Evolutionary conservation across 1,140 invertebrate species (phyloP).

Genomic region (Trachymyrmex septentrionalis): DNA sequence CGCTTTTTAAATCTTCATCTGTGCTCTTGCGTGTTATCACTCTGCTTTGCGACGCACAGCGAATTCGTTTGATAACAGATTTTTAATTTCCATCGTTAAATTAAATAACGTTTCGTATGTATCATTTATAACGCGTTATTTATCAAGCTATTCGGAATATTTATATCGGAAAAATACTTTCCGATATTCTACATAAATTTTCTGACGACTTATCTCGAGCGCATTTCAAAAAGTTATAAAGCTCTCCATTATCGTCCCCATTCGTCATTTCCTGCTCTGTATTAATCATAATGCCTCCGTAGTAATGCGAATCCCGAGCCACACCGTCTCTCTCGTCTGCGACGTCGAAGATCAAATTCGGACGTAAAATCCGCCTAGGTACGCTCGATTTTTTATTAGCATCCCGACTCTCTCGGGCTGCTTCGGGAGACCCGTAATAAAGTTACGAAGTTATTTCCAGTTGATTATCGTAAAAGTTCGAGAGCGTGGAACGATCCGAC

Average conservation of each 20-base stretch:
- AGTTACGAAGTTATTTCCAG: constrained; percentile 81
- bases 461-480: constrained; percentile 82
- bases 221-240: constrained; percentile 57
- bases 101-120: constrained; percentile 6
- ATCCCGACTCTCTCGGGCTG: background rate
- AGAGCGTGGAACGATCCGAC: constrained; percentile 71
- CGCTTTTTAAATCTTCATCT: constrained; percentile 34
- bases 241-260: constrained; percentile 54
- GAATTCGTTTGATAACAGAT: background rate
- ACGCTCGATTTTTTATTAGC: constrained; percentile 69
- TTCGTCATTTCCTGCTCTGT: constrained; percentile 58
- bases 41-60: background rate
- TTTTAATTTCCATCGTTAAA: background rate
- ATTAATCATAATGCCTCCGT: constrained; percentile 49
- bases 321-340: constrained; percentile 26
- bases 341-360: constrained; percentile 51
- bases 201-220: background rate
- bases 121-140: background rate
- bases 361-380: constrained; percentile 64
- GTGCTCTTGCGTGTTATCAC: background rate
- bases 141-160: background rate
- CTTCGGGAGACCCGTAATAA: constrained; percentile 76
- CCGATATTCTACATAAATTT: constrained; percentile 53
- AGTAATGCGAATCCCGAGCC: constrained; percentile 14
- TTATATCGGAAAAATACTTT: background rate